phyloP scores from a whole-genome alignment of 1,140 invertebrate genomes.

The Maconellicoccus hirsutus region DNA sequence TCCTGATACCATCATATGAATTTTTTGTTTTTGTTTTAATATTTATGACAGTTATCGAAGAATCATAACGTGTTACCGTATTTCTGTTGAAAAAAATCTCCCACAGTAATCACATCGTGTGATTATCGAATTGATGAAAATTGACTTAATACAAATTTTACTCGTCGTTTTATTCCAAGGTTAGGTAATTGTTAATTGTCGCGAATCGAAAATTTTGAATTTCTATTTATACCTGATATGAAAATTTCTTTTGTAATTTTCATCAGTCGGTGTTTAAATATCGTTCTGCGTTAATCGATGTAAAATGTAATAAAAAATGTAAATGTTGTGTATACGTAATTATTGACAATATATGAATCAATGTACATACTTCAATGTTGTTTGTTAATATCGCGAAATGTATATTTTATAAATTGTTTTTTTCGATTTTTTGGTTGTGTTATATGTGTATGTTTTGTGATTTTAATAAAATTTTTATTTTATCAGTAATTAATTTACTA shows the following conservation, averaged over 20 bases:
- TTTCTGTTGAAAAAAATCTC: not conserved
- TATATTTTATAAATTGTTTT: slow-evolving; percentile 8
- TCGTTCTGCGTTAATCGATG: too few species aligned
- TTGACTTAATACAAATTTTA: too few species aligned
- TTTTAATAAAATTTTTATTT: slow-evolving; percentile 20
- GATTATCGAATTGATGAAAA: too few species aligned
- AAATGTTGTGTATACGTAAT: slow-evolving; percentile 16
- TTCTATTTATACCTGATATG: too few species aligned
- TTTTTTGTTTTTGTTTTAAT: not conserved
- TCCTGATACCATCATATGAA: not conserved
- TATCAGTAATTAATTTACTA: not conserved
- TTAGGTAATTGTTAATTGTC: too few species aligned
- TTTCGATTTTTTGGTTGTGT: slow-evolving; percentile 14
- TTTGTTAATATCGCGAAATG: not conserved
- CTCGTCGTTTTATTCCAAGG: too few species aligned
- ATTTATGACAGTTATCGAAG: not conserved
- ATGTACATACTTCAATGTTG: not conserved
- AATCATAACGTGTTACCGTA: not conserved
- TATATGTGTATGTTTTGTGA: slow-evolving; percentile 21
- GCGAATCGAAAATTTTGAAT: too few species aligned
- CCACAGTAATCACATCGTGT: too few species aligned
- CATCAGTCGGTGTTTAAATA: not conserved
- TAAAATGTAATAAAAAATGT: not conserved
- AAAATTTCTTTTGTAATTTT: not conserved
- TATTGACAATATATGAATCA: slow-evolving; percentile 4